Conservation (phyloP, 35 echinoderm and acorn worm genomes). For the Stichopus chloronotus region DNA sequence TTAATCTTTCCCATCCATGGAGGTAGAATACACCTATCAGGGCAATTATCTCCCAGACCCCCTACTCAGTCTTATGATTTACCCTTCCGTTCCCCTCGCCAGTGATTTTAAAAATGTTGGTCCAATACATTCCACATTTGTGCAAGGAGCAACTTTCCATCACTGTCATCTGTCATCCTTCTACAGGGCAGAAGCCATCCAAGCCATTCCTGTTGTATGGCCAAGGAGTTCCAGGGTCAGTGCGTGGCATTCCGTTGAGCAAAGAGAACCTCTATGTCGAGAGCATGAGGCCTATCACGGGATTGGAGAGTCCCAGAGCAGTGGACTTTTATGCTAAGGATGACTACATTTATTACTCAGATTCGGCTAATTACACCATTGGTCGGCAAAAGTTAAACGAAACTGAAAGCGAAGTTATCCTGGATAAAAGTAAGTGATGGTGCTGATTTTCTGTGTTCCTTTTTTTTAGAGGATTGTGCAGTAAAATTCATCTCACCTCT, state of each 20-base stretch:
- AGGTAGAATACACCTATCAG: no score
- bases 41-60: no score
- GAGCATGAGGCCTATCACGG: conserved; percentile 66
- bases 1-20: no score
- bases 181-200: conserved; percentile 55
- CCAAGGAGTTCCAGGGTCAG: conserved; percentile 82
- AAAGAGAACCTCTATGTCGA: conserved; percentile 59
- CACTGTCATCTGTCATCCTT: background rate
- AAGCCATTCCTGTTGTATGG: conserved; percentile 81
- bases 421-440: conserved; percentile 65
- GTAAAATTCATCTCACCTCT: background rate
- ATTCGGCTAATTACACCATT: conserved; percentile 77
- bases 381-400: conserved; percentile 70
- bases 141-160: background rate
- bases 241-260: conserved; percentile 79
- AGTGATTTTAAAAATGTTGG: no score
- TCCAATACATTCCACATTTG: no score
- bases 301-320: conserved; percentile 82
- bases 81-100: no score
- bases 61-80: no score
- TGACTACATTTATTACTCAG: conserved; percentile 88
- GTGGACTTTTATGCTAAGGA: conserved; percentile 82
- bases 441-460: background rate
- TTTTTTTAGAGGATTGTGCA: background rate
- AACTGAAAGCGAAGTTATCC: conserved; percentile 55